Evolutionary conservation across 2,888 invertebrate genomes (phyloP).

Genomic region (Drosophila birchii): DNA sequence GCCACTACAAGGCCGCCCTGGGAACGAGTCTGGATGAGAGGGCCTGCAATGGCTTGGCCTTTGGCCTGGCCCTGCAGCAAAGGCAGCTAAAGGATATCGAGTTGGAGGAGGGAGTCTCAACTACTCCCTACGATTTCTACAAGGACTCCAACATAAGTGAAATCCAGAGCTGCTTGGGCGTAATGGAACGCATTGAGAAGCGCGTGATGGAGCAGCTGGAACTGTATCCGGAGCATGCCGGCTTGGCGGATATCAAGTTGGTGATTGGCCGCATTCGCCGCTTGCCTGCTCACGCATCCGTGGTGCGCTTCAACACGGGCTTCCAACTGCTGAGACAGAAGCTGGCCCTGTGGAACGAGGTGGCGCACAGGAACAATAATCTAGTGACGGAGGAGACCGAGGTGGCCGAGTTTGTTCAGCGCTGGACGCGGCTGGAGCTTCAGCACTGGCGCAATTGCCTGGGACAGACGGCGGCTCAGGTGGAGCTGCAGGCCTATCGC

Average conservation of each 20-base stretch:
- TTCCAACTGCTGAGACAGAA: slow-evolving; percentile 94
- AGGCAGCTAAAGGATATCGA: slow-evolving; percentile 72
- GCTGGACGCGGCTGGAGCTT: slow-evolving; percentile 96
- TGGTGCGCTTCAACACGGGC: slow-evolving; percentile 95
- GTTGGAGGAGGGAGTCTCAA: slow-evolving; percentile 33
- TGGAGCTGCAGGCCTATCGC: slow-evolving; percentile 89
- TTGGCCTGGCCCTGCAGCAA: slow-evolving; percentile 82
- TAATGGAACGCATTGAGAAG: slow-evolving; percentile 88
- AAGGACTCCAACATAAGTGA: slow-evolving; percentile 92
- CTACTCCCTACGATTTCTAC: slow-evolving; percentile 90
- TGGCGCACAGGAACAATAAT: slow-evolving; percentile 94
- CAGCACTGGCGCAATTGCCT: slow-evolving; percentile 94
- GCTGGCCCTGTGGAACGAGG: slow-evolving; percentile 95
- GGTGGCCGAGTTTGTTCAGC: slow-evolving; percentile 92
- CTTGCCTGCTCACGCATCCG: slow-evolving; percentile 91
- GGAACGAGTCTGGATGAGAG: slow-evolving; percentile 77
- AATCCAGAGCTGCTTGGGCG: slow-evolving; percentile 89
- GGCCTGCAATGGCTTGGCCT: slow-evolving; percentile 78
- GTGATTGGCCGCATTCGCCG: slow-evolving; percentile 87
- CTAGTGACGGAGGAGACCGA: slow-evolving; percentile 89
- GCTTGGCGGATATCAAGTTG: slow-evolving; percentile 89
- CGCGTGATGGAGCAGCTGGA: slow-evolving; percentile 88
- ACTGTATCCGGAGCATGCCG: slow-evolving; percentile 96
- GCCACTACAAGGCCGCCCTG: slow-evolving; percentile 76
- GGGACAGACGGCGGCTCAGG: slow-evolving; percentile 88